Base-by-base conservation (phyloP, 2,888 invertebrate species). In the Hipparchia sbordonii region DNA sequence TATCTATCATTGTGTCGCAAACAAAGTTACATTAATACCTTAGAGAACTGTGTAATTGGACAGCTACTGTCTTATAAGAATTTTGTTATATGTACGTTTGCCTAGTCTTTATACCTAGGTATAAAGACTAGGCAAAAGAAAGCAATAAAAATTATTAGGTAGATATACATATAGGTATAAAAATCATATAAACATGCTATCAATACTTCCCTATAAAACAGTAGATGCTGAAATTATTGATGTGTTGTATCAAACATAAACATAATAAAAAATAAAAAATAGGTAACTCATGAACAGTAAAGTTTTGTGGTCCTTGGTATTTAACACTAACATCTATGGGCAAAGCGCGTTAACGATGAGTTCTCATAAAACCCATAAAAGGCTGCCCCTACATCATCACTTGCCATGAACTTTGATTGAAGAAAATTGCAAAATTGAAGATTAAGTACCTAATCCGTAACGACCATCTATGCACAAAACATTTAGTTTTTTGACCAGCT, bases 1-100 rank as follows among this genome's bases (percentile, higher is more conserved):
- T 85, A 85, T 84, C 85, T 85, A 82, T 86, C 83, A 77, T 79
- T 76, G 77, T 74, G 71, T 70, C 73, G 74, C 72, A 73, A 71
- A 66, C 67, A 72, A 66, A 76, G 76, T 59, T 63, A 63, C 59
- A 68, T 68, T 48, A 70, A 67, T 72, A 67, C 61, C 70, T 74
- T 48, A 68, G 57, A 74, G 67, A 69, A 65, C 68, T 71, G 72
- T 57, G 87, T 86, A 84, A 82, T 82, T 81, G 69, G 75, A 75
- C 62, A 70, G 66, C 65, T 62, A 9, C 62, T 48, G 68, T 63
- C 51, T 72, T 72, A 57, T 67, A 65, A 61, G 66, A 56, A 13
- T 56, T 23, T 13, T 48, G 48, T 48, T 7, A 48, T 48, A 48
- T 6, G 1, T 48, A 48, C 6, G 48, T 48, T 6, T 8, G 6